These are phyloP conservation scores for Nannoperca australis DNA, from an alignment of 2,797 vertebrate species.

Conservation along the genomic window DNA sequence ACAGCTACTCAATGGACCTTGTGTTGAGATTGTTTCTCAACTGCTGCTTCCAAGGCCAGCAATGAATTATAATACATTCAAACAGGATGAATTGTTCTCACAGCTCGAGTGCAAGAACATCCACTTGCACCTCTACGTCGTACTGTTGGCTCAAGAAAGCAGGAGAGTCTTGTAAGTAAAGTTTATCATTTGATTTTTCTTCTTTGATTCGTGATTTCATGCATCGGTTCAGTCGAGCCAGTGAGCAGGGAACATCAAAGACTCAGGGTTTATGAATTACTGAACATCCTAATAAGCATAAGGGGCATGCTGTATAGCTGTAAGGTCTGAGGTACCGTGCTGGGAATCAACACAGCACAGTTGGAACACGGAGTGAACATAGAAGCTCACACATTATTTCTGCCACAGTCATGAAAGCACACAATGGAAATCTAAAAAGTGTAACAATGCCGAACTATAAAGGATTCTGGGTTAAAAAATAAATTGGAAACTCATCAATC, in stretches of 20 bases:
- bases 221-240: constrained; percentile 30
- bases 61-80: no score
- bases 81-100: neutral
- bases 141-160: constrained; percentile 26
- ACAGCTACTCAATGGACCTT: neutral
- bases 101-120: neutral
- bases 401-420: constrained; percentile 13
- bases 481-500: neutral
- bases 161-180: constrained; percentile 1
- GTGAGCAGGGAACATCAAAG: constrained; percentile 66
- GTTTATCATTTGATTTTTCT: constrained; percentile 45
- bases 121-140: neutral
- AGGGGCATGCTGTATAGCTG: constrained; percentile 26
- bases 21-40: neutral
- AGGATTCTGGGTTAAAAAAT: neutral
- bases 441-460: neutral
- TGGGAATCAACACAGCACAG: constrained; percentile 24
- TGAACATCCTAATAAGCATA: constrained; percentile 44
- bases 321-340: constrained; percentile 7
- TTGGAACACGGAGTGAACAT: constrained; percentile 29
- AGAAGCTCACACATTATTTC: constrained; percentile 14
- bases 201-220: constrained; percentile 62
- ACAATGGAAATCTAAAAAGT: neutral
- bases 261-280: constrained; percentile 39
- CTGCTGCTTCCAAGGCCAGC: neutral